A percentile compares a stretch with the other conserved stretches of the same genome.
phyloP scores from a whole-genome alignment of 2,888 invertebrate species.

The Xiphydria camelus region DNA sequence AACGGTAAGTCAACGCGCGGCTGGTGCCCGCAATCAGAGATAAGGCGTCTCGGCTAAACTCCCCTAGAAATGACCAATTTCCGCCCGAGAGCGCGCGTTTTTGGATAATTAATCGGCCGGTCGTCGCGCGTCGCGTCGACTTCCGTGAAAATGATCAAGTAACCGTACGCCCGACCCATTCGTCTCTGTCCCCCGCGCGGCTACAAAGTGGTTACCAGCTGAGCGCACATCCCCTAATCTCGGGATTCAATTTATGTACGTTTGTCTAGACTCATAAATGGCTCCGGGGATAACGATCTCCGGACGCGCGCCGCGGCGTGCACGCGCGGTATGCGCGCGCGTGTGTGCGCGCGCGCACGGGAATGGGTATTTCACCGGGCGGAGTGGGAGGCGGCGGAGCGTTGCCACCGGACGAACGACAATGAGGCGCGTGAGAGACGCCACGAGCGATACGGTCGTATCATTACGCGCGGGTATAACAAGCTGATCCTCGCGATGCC shows the following conservation, averaged over 20 bases:
- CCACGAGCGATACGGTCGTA: no score
- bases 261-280: conserved; percentile 29
- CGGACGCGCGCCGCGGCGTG: background rate
- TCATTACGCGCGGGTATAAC: no score
- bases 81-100: no score
- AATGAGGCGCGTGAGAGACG: no score
- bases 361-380: conserved; percentile 8
- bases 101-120: no score
- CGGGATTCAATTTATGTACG: conserved; percentile 32
- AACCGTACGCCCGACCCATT: conserved; percentile 21
- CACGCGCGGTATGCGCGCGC: background rate
- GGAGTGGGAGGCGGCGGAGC: conserved; percentile 10
- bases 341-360: conserved; percentile 5
- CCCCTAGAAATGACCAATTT: no score
- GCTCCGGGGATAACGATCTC: conserved; percentile 28
- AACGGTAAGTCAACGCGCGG: no score
- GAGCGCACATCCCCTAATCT: conserved; percentile 26
- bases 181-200: conserved; percentile 28
- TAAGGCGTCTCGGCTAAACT: no score
- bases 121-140: no score
- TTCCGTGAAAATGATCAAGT: background rate
- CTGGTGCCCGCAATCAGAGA: no score
- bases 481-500: no score
- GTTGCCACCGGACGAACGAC: no score
- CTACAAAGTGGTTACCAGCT: conserved; percentile 32